Percentiles rank a stretch among this genome's conserved stretches.
Evolutionary conservation across 92 coral and sea anemone species (phyloP).

Genomic region (Porites lobata): DNA sequence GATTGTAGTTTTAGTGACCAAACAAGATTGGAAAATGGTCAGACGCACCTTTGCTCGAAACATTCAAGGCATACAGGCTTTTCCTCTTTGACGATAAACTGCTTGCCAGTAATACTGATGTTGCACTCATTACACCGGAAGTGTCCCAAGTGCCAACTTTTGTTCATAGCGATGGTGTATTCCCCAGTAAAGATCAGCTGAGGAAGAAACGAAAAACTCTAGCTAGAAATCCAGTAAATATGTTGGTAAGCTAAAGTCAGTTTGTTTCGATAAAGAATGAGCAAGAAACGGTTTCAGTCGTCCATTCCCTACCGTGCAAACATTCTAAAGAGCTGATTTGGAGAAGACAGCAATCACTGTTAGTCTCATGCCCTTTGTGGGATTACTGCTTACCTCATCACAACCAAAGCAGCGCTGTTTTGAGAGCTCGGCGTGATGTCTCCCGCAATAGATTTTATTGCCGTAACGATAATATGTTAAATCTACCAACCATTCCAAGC

Average conservation of each 20-base stretch:
- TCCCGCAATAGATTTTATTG: constrained; percentile 95
- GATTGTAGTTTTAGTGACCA: no score
- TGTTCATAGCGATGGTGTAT: constrained; percentile 91
- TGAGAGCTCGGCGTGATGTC: constrained; percentile 96
- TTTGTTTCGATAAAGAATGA: no score
- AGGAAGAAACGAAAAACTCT: neutral
- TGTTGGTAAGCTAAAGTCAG: neutral
- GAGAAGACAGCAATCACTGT: neutral
- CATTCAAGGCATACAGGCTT: constrained; percentile 88
- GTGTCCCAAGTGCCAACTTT: constrained; percentile 93
- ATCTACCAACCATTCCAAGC: constrained; percentile 90
- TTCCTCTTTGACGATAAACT: constrained; percentile 82
- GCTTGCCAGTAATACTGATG: constrained; percentile 94
- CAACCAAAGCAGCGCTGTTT: constrained; percentile 97
- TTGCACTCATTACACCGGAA: constrained; percentile 87
- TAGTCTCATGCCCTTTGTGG: neutral
- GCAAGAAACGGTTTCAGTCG: no score
- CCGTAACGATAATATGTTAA: constrained; percentile 85
- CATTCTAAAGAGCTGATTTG: neutral
- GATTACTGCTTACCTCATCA: constrained; percentile 86
- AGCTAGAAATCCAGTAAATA: neutral
- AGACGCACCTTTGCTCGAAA: constrained; percentile 61
- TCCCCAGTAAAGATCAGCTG: constrained; percentile 92
- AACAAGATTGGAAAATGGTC: constrained; percentile 30
- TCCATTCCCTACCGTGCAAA: neutral